A percentile compares a stretch with the other conserved stretches of the same genome.
Conservation (phyloP, 2,113 vertebrate species). For the Laticauda colubrina region DNA sequence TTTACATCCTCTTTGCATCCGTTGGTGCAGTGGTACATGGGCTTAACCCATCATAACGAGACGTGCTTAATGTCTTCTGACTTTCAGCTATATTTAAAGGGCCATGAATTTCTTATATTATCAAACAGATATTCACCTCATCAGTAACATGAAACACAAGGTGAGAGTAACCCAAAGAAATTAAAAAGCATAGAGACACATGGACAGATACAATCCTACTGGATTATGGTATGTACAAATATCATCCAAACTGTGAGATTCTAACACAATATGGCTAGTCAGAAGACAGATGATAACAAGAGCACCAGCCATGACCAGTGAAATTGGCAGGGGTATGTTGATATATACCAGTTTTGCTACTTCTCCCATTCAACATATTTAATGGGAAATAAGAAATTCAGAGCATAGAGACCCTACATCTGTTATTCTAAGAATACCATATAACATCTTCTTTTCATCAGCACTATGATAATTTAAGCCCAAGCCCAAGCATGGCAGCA, state of each 20-base stretch:
- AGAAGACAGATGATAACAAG: not conserved
- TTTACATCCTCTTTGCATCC: no score
- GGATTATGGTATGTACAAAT: not conserved
- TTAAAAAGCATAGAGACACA: not conserved
- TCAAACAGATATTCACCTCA: not conserved
- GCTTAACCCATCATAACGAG: not conserved
- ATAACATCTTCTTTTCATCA: not conserved
- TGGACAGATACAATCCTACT: not conserved
- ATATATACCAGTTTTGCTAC: not conserved
- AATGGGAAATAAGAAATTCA: not conserved
- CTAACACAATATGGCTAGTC: not conserved
- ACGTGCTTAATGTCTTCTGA: not conserved
- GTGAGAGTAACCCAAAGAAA: not conserved
- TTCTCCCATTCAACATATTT: not conserved
- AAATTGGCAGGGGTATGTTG: not conserved
- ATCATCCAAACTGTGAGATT: not conserved
- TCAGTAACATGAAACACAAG: not conserved
- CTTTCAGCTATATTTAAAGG: not conserved
- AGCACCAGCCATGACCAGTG: not conserved
- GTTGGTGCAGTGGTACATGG: no score
- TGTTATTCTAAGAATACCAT: not conserved
- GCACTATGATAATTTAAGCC: not conserved
- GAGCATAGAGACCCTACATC: not conserved
- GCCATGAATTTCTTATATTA: not conserved
- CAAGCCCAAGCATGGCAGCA: not conserved